phyloP scores from a whole-genome alignment of 2,113 vertebrate species.

The Gopherus evgoodei region DNA sequence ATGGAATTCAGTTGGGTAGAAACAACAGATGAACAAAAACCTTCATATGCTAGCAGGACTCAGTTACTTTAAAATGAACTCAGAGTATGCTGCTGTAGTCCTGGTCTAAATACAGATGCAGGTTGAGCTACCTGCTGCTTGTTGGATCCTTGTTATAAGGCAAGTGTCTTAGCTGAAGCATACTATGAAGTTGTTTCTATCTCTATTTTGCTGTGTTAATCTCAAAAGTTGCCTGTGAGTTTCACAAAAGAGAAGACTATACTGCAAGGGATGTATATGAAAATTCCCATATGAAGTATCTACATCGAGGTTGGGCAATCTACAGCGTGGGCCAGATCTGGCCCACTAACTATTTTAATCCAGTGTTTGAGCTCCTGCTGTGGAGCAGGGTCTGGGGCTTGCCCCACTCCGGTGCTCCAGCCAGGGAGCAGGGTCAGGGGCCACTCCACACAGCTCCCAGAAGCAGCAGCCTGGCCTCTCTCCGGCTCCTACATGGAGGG shows the following conservation, averaged over 20 bases:
- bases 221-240: background rate
- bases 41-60: background rate
- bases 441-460: too few species aligned
- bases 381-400: too few species aligned
- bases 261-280: fast-evolving
- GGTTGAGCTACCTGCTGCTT: background rate
- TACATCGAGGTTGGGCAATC: too few species aligned
- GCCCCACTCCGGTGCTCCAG: too few species aligned
- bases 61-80: conserved; percentile 20
- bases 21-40: background rate
- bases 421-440: too few species aligned
- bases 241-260: background rate
- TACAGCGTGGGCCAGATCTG: too few species aligned
- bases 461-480: too few species aligned
- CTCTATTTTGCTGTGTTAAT: background rate
- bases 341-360: too few species aligned
- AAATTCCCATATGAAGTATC: background rate
- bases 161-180: background rate
- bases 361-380: too few species aligned
- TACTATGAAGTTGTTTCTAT: background rate
- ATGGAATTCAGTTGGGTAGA: background rate
- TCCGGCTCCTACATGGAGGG: too few species aligned
- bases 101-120: background rate
- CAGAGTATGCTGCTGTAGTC: background rate
- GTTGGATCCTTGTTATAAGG: background rate